Conservation (phyloP, 1,140 invertebrate genomes). For the Metaphire vulgaris region DNA sequence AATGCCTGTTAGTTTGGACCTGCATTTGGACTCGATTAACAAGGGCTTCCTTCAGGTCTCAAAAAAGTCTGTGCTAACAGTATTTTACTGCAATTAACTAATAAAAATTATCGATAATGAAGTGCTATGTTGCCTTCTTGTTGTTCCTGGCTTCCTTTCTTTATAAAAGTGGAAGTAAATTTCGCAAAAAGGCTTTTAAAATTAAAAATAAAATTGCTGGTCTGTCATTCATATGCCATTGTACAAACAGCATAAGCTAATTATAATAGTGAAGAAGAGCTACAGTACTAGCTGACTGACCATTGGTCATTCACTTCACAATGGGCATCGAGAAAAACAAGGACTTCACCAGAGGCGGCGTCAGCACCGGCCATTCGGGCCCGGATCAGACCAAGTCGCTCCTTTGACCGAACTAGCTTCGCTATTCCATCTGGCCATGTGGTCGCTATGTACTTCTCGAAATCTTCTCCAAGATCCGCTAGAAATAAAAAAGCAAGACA, state of each 20-base stretch:
- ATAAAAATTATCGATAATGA: no score
- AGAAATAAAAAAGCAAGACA: constrained; percentile 30
- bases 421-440: constrained; percentile 56
- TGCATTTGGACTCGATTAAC: no score
- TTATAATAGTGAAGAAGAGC: neutral
- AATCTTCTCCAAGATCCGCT: constrained; percentile 81
- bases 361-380: constrained; percentile 81
- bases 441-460: constrained; percentile 60
- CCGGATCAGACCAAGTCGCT: constrained; percentile 84
- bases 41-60: no score
- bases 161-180: no score
- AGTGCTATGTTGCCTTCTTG: neutral
- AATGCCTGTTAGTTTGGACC: neutral
- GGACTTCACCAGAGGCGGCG: constrained; percentile 79
- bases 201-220: neutral
- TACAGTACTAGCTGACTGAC: no score
- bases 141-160: neutral
- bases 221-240: neutral
- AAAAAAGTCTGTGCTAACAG: no score
- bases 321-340: constrained; percentile 95
- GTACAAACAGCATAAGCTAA: neutral
- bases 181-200: neutral
- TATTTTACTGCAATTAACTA: no score
- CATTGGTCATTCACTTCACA: constrained; percentile 94
- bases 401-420: constrained; percentile 58